Percentiles rank a stretch among this genome's conserved stretches.
phyloP scores from a whole-genome alignment of 2,888 invertebrate species.

The Willowsia nigromaculata region DNA sequence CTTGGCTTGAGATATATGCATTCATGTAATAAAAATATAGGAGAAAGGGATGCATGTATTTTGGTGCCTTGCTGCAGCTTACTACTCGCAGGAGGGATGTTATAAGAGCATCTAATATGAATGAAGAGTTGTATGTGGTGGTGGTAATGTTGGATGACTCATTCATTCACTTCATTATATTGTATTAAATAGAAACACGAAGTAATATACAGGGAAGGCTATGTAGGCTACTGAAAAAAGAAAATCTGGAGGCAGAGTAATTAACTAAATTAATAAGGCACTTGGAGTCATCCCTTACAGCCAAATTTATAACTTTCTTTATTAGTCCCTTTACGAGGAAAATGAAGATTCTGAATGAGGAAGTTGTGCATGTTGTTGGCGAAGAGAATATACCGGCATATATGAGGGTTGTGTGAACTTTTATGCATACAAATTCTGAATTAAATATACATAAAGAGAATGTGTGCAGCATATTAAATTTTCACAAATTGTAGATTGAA shows the following conservation, averaged over 20 bases:
- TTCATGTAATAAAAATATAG: too few species aligned
- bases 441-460: not conserved
- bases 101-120: not conserved
- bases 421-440: not conserved
- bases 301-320: slow-evolving; percentile 69
- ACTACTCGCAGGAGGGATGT: not conserved
- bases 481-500: slow-evolving; percentile 26
- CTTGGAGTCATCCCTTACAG: slow-evolving; percentile 64
- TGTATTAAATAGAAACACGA: slow-evolving; percentile 14
- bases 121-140: not conserved
- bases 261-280: slow-evolving; percentile 77
- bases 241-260: slow-evolving; percentile 69
- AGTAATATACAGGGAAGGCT: slow-evolving; percentile 22
- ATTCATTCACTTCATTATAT: slow-evolving; percentile 31
- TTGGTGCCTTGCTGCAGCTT: too few species aligned
- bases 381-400: not conserved
- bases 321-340: slow-evolving; percentile 55
- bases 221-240: too few species aligned
- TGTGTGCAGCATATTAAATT: not conserved
- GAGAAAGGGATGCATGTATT: not conserved
- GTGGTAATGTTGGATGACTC: slow-evolving; percentile 44
- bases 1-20: not conserved
- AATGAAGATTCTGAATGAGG: slow-evolving; percentile 41
- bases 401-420: not conserved
- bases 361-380: not conserved